phyloP scores from a whole-genome alignment of 2,888 invertebrate genomes.

The Drosophila prolongata region DNA sequence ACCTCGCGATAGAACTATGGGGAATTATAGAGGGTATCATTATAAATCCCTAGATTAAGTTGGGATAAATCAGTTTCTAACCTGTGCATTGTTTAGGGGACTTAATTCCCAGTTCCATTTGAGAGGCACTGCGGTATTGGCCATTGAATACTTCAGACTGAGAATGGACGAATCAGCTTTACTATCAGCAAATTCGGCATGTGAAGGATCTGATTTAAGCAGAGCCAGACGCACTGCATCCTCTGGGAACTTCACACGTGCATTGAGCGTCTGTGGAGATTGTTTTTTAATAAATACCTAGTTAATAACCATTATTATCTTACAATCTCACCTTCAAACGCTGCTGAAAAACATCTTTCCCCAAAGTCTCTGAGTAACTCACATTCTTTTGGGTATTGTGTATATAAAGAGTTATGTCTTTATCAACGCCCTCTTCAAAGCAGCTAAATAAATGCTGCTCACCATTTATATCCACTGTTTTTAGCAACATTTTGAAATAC shows the following conservation, averaged over 20 bases:
- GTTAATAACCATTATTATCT: no score
- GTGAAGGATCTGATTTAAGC: conserved; percentile 26
- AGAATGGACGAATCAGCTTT: conserved; percentile 30
- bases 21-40: neutral
- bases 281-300: neutral
- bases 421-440: neutral
- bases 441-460: conserved; percentile 8
- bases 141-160: conserved; percentile 73
- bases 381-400: conserved; percentile 15
- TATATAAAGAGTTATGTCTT: conserved; percentile 26
- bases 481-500: conserved; percentile 38
- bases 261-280: conserved; percentile 70
- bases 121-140: conserved; percentile 52
- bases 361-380: conserved; percentile 55
- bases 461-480: conserved; percentile 5
- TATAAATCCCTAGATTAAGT: neutral
- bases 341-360: conserved; percentile 12
- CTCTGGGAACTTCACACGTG: conserved; percentile 75
- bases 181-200: conserved; percentile 14
- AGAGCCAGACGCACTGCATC: conserved; percentile 62
- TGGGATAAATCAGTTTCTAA: conserved; percentile 5
- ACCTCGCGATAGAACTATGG: conserved; percentile 68
- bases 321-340: conserved; percentile 49
- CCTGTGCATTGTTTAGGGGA: conserved; percentile 15
- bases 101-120: conserved; percentile 75